phyloP scores from a whole-genome alignment of 1,140 invertebrate species.

The Wasmannia auropunctata region DNA sequence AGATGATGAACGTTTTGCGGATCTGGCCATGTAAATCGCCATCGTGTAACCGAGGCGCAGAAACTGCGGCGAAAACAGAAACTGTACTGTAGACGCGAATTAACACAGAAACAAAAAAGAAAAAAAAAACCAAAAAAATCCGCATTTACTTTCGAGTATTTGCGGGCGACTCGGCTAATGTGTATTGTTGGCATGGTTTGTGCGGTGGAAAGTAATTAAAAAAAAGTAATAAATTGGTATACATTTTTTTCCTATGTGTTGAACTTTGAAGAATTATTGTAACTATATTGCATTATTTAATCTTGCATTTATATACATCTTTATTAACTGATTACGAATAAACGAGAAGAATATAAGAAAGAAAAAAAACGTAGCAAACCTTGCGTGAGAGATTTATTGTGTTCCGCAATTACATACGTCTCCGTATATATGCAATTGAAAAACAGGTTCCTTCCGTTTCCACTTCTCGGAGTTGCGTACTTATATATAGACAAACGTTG shows the following conservation, averaged over 20 bases:
- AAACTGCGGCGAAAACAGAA: conserved; percentile 33
- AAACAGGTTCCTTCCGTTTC: not conserved
- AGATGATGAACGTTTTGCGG: conserved; percentile 52
- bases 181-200: conserved; percentile 70
- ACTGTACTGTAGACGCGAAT: conserved; percentile 59
- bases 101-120: no score
- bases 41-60: conserved; percentile 59
- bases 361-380: conserved; percentile 35
- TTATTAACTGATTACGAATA: conserved; percentile 75
- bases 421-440: conserved; percentile 25
- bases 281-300: conserved; percentile 74
- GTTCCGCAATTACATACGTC: conserved; percentile 33
- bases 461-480: not conserved
- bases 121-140: no score
- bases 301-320: conserved; percentile 78
- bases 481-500: not conserved
- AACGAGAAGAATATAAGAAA: conserved; percentile 61
- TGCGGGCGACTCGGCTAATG: conserved; percentile 61
- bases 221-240: conserved; percentile 73
- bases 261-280: conserved; percentile 66
- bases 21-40: conserved; percentile 60
- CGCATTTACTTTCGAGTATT: conserved; percentile 62
- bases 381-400: conserved; percentile 50
- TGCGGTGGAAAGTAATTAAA: conserved; percentile 74
- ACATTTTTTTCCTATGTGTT: conserved; percentile 70